A percentile compares a stretch with the other conserved stretches of the same genome.
These are phyloP conservation scores for Ispidina picta DNA, from an alignment of 2,797 vertebrate species.

Conservation along the genomic window DNA sequence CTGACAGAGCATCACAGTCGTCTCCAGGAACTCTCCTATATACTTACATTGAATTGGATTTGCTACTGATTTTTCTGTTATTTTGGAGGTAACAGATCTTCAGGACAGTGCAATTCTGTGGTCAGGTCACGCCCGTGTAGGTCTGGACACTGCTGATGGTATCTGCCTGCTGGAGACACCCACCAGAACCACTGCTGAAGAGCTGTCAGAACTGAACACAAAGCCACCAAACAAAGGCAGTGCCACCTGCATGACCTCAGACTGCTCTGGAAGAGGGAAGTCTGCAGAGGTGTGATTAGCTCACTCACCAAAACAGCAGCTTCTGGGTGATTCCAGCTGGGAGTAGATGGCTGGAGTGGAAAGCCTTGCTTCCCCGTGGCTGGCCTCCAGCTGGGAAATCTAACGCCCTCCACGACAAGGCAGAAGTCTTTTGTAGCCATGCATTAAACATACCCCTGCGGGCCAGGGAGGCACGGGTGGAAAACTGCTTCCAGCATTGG, in stretches of 20 bases:
- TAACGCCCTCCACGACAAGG: background rate
- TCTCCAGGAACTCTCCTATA: background rate
- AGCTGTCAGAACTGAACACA: background rate
- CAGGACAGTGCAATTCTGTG: background rate
- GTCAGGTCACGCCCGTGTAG: background rate
- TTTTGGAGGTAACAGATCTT: background rate
- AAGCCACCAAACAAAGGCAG: background rate
- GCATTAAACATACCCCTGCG: conserved; percentile 54
- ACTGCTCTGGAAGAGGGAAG: background rate
- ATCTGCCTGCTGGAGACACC: background rate
- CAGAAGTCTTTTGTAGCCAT: conserved; percentile 50
- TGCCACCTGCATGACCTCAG: background rate
- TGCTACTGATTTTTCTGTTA: background rate
- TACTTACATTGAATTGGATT: background rate
- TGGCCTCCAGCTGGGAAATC: conserved; percentile 46
- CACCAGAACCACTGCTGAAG: background rate
- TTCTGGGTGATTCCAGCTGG: background rate
- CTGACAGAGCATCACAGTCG: background rate
- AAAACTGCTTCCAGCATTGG: background rate
- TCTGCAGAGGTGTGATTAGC: background rate
- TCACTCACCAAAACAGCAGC: background rate
- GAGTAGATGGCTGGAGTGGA: background rate
- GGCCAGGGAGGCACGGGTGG: background rate
- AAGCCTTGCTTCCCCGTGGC: conserved; percentile 54
- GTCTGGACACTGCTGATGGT: conserved; percentile 15